Base-by-base conservation (phyloP, 1,140 invertebrate genomes). In the Sarcophaga bullata region DNA sequence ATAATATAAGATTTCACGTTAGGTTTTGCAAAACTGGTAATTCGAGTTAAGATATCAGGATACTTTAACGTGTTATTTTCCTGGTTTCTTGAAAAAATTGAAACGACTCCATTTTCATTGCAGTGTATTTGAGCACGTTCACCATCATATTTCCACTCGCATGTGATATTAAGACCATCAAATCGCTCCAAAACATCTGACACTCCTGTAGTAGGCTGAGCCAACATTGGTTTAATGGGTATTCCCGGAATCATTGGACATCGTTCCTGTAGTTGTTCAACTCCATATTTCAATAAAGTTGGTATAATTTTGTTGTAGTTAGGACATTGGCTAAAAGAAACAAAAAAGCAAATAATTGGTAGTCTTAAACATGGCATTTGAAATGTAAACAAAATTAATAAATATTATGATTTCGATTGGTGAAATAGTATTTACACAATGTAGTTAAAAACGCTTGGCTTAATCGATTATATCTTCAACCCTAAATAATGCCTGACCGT, bases 71-170 rank as follows among this genome's bases (percentile, higher is more conserved):
- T 99, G 90, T 99, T 99, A 89, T 99, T 94, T 92, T 99, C 99
- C 90, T 99, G 98, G 92, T 99, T 99, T 81, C 99, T 91, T 89
- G 98, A 99, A 91, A n/a, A 99, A 83, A 99, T 96, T 75, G 88
- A 93, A 2, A 98, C 92, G 15, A 92, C 91, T 0, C 95, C 94
- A 85, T 94, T 91, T 72, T 95, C 93, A 47, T 91, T 85, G 1
- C 94, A 89, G 87, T 98, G 97, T 85, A 98, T 96, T 93, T 99
- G 99, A 6, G 98, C 98, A 88, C 99, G 92, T 92, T 99, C 99
- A 6, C 99, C 99, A 91, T 99, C 99, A 90, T 99, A 37, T 91
- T 99, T 99, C 93, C 95, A 99, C 92, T 99, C 99, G 90, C 98
- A 99, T 4, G 98, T 99, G 87, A 99, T 99, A 86, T 96, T 95